phyloP scores from a whole-genome alignment of 2,888 invertebrate species.

The Metacarcinus magister region DNA sequence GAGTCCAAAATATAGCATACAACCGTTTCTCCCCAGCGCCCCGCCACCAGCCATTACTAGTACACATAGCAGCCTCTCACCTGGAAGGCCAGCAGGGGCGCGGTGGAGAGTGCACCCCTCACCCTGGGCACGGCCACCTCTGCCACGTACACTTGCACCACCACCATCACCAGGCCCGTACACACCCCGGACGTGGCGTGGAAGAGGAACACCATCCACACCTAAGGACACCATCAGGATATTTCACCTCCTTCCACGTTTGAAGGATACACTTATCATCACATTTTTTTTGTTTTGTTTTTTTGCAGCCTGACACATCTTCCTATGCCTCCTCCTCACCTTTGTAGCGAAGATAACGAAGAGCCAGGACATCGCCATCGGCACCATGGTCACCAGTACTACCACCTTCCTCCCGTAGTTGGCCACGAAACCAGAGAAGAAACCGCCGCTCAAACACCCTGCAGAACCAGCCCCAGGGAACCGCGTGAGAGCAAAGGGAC shows the following conservation, averaged over 20 bases:
- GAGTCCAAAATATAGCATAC: not conserved
- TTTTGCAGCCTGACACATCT: not conserved
- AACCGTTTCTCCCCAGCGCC: not conserved
- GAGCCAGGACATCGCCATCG: conserved; percentile 76
- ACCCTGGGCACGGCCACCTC: conserved; percentile 79
- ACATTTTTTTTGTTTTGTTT: not conserved
- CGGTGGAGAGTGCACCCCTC: conserved; percentile 78
- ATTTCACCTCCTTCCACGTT: not conserved
- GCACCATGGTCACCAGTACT: conserved; percentile 73
- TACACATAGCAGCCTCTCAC: conserved; percentile 47
- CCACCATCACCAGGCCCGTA: conserved; percentile 78
- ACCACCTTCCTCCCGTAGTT: conserved; percentile 79
- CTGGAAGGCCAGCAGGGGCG: conserved; percentile 79
- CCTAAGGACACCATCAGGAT: conserved; percentile 52
- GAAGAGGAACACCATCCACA: conserved; percentile 82
- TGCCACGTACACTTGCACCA: conserved; percentile 81
- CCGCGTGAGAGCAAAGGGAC: not conserved
- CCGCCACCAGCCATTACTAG: not conserved
- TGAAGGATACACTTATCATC: not conserved
- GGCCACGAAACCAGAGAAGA: conserved; percentile 78
- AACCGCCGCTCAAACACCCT: conserved; percentile 80
- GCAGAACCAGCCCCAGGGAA: not conserved
- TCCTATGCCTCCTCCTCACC: conserved; percentile 59
- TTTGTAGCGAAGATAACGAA: conserved; percentile 79
- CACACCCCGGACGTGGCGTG: conserved; percentile 79